These are phyloP conservation scores for Vidua macroura DNA, from an alignment of 2,113 vertebrate genomes.

Conservation along the genomic window DNA sequence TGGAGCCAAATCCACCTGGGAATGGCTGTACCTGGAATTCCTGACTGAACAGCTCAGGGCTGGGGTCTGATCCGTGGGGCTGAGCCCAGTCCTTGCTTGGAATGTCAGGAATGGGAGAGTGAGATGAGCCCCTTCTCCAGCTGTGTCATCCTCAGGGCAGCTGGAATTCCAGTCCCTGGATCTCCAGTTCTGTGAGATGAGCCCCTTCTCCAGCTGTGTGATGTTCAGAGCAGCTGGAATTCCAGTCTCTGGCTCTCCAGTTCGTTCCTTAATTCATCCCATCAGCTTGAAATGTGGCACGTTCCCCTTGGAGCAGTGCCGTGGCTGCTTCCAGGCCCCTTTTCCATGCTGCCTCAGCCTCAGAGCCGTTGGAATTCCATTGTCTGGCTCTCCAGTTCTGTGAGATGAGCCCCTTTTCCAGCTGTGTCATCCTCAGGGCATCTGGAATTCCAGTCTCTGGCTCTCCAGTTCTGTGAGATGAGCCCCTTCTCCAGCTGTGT, in stretches of 20 bases:
- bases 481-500: no score
- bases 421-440: no score
- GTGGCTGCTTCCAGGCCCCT: background rate
- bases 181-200: background rate
- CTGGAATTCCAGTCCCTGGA: background rate
- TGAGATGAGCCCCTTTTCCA: no score
- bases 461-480: no score
- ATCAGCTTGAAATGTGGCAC: background rate
- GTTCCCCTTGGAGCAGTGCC: background rate
- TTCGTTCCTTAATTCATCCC: background rate
- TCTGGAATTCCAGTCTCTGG: no score
- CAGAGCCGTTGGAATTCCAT: background rate
- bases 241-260: background rate
- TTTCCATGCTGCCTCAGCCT: background rate
- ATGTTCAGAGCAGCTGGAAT: background rate
- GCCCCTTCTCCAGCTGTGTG: background rate
- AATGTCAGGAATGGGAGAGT: background rate
- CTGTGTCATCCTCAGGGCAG: background rate
- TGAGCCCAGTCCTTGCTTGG: background rate
- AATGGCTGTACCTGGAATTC: constrained; percentile 26
- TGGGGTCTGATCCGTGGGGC: constrained; percentile 47
- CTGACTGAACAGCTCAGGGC: constrained; percentile 33
- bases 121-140: background rate
- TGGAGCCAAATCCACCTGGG: background rate
- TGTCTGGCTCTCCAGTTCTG: background rate